Evolutionary conservation across 2,797 vertebrate species (phyloP).

Genomic region (Hippoglossus hippoglossus): DNA sequence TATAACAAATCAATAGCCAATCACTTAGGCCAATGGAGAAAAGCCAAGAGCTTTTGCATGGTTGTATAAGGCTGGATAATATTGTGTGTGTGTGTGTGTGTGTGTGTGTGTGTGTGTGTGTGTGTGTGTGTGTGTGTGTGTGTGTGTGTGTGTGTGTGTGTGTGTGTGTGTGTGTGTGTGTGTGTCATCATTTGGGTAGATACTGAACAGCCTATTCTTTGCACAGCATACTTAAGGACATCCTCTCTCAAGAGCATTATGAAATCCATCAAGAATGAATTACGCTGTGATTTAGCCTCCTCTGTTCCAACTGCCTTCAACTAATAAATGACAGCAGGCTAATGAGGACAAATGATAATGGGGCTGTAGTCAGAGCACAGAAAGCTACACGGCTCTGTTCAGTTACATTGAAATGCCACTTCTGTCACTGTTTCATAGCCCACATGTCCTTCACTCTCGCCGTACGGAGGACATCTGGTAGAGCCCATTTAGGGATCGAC

Average conservation of each 20-base stretch:
- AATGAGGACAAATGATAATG: conserved; percentile 69
- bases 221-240: conserved; percentile 47
- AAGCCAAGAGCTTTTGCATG: conserved; percentile 59
- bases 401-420: conserved; percentile 29
- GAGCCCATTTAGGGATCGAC: no score
- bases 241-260: conserved; percentile 54
- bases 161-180: no score
- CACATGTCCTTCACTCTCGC: conserved; percentile 53
- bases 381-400: conserved; percentile 18
- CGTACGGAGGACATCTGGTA: neutral
- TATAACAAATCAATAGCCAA: conserved; percentile 82
- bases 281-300: conserved; percentile 58
- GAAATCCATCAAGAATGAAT: conserved; percentile 72
- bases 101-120: conserved; percentile 18
- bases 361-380: conserved; percentile 13
- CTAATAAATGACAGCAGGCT: conserved; percentile 63
- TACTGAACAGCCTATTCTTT: conserved; percentile 8
- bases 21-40: conserved; percentile 78
- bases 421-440: conserved; percentile 52
- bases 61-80: conserved; percentile 42
- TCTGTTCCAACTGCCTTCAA: conserved; percentile 42
- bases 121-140: conserved; percentile 22
- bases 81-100: conserved; percentile 19
- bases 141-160: conserved; percentile 19
- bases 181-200: conserved; percentile 1